Base-by-base conservation (phyloP, 2,888 invertebrate species). In the Heliconius charithonia region DNA sequence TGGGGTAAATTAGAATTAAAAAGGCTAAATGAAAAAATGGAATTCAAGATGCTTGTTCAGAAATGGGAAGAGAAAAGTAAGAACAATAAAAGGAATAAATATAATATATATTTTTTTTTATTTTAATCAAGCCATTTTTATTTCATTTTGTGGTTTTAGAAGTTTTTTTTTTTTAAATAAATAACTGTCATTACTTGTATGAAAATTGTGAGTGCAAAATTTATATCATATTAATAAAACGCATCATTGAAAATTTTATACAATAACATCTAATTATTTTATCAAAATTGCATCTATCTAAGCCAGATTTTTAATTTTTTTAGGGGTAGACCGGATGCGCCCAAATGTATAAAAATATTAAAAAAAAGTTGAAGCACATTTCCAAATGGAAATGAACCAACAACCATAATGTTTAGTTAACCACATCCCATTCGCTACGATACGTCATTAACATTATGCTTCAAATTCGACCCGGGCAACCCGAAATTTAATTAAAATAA, bases 1-100 rank as follows among this genome's bases (percentile, higher is more conserved):
- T 88, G 87, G 85, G 93, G 93, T 25, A 87, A 83, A 37, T 89
- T 85, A 78, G 93, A 92, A 81, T 86, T 81, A 76, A 85, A 87
- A 32, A 88, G 89, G 66, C 72, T 88, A 0, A 77, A 86, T 79
- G 87, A 88, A 12, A 90, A 90, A 77, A 80, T 78, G 45, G 88
- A 90, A 51, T 93, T 90, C 81, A 86, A 86, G 73, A 79, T 83
- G 3, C 82, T 86, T 0, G 62, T 86, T 25, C 83, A 88, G 74
- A 86, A 85, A 62, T 91, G 84, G 75, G 83, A 81, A 19, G 85
- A 87, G 79, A 89, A 86, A 80, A 81, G 75, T 29, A 83, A 87
- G 77, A 91, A 88, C 81, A 88, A 87, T 66, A 84, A 88, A 77
- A 80, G 79, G 19, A 62, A 56, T 29, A 73, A 62, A 73, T 37